phyloP scores from a whole-genome alignment of 2,113 vertebrate genomes.

The Poeciliopsis occidentalis region DNA sequence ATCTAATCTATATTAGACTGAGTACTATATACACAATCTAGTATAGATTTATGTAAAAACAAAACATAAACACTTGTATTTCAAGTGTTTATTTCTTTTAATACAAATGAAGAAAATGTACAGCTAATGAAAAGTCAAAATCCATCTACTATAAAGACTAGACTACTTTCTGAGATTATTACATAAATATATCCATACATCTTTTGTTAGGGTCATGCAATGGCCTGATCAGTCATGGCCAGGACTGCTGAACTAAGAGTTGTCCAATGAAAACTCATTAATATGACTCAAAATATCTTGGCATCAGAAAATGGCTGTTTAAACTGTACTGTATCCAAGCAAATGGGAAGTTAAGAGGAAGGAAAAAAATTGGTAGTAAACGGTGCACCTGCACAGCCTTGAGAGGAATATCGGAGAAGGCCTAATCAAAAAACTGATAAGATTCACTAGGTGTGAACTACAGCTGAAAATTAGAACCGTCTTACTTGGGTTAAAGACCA shows the following conservation, averaged over 20 bases:
- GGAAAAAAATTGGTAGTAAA: not conserved
- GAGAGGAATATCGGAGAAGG: not conserved
- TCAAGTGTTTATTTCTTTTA: too few relatives aligned
- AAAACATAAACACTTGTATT: too few relatives aligned
- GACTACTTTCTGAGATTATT: too few relatives aligned
- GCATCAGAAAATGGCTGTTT: not conserved
- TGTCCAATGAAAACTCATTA: not conserved
- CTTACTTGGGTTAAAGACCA: not conserved
- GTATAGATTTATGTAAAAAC: too few relatives aligned
- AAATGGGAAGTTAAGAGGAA: not conserved
- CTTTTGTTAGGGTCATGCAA: too few relatives aligned
- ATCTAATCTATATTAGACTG: too few relatives aligned
- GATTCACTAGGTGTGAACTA: too few relatives aligned
- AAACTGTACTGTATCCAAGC: not conserved
- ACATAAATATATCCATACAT: not conserved
- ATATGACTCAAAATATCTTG: not conserved
- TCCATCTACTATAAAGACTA: too few relatives aligned
- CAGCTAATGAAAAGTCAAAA: too few relatives aligned
- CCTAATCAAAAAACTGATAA: too few relatives aligned
- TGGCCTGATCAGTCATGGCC: not conserved
- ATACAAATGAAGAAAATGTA: not conserved
- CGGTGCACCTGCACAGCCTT: not conserved
- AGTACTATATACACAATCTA: too few relatives aligned
- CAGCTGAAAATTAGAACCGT: not conserved
- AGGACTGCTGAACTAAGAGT: not conserved